Evolutionary conservation across 2,888 invertebrate genomes (phyloP).

Genomic region (Arrhopalites spinosus): DNA sequence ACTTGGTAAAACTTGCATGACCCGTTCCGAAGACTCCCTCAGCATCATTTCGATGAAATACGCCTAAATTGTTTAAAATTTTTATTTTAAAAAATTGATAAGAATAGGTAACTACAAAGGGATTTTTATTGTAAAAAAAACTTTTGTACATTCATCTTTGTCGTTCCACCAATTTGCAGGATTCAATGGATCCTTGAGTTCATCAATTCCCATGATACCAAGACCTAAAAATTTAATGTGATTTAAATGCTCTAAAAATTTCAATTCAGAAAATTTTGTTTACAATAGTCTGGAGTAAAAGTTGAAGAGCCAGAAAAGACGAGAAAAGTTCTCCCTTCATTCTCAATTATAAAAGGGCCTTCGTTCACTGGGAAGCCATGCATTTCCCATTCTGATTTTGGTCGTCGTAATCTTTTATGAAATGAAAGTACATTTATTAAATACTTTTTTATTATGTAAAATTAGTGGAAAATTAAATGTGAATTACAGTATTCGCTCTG

Average conservation of each 20-base stretch:
- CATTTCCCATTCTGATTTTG: slow-evolving; percentile 51
- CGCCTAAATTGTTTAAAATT: no score
- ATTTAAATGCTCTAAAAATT: no score
- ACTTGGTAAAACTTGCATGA: slow-evolving; percentile 49
- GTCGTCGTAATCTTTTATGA: slow-evolving; percentile 43
- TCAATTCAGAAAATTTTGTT: no score
- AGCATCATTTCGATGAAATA: slow-evolving; percentile 47
- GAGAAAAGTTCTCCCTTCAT: slow-evolving; percentile 44
- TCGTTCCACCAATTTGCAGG: slow-evolving; percentile 51
- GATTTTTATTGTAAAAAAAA: no score
- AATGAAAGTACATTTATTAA: no score
- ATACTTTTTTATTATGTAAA: no score
- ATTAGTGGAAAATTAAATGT: no score
- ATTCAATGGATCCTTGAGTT: slow-evolving; percentile 43
- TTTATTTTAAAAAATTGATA: no score
- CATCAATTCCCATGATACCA: slow-evolving; percentile 51
- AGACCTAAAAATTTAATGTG: no score
- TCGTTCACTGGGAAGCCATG: slow-evolving; percentile 47
- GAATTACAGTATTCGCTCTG: slow-evolving; percentile 42
- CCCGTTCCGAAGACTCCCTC: slow-evolving; percentile 51
- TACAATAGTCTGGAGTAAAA: slow-evolving; percentile 51
- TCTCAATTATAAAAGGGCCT: slow-evolving; percentile 49
- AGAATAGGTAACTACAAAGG: no score
- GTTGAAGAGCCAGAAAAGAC: slow-evolving; percentile 52
- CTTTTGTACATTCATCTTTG: slow-evolving; percentile 43